phyloP scores from a whole-genome alignment of 1,140 invertebrate genomes.

The Trichonephila inaurata region DNA sequence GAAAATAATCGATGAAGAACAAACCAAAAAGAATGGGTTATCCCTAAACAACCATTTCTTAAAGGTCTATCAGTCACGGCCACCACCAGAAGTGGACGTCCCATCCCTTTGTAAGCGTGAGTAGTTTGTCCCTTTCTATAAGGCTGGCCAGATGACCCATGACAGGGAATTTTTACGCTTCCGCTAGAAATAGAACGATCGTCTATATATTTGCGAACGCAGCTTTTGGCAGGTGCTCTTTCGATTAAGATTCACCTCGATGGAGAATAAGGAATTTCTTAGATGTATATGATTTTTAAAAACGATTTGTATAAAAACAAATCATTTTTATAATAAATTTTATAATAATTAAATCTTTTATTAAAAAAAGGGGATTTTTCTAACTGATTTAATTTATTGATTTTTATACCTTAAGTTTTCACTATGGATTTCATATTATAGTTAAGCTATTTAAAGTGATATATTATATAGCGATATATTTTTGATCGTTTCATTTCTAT shows the following conservation, averaged over 20 bases:
- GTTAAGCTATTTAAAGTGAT: no score
- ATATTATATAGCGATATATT: no score
- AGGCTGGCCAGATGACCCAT: constrained; percentile 35
- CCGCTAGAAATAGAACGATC: neutral
- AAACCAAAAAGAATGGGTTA: neutral
- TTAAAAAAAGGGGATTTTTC: no score
- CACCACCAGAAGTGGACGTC: neutral
- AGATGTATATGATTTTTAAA: no score
- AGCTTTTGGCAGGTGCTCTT: constrained; percentile 33
- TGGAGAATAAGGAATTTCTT: neutral
- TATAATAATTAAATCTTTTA: no score
- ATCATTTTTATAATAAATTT: no score
- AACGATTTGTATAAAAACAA: no score
- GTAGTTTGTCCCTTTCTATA: constrained; percentile 11
- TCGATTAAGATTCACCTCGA: neutral
- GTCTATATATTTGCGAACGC: constrained; percentile 20
- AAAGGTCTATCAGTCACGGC: constrained; percentile 3
- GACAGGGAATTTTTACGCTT: neutral
- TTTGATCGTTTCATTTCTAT: no score
- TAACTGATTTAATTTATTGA: no score
- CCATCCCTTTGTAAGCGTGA: neutral
- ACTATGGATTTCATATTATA: no score
- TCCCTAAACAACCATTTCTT: neutral
- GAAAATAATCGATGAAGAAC: no score
- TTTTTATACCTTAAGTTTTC: no score